These are phyloP conservation scores for Drosophila nigromelanica DNA, from an alignment of 1,140 invertebrate species.

Conservation along the genomic window DNA sequence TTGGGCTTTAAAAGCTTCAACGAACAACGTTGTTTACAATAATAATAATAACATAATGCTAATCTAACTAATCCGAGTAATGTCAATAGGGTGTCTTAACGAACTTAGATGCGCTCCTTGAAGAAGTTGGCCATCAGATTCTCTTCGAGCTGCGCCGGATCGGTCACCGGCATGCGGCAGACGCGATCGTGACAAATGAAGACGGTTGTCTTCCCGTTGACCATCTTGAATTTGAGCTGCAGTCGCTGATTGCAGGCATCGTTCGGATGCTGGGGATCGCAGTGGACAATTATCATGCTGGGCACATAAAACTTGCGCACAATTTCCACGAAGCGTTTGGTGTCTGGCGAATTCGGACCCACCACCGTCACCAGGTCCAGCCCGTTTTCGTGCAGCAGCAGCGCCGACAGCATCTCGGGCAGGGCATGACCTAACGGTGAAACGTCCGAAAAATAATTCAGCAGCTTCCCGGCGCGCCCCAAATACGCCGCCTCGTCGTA, in stretches of 20 bases:
- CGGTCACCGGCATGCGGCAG: constrained; percentile 91
- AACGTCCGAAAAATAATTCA: constrained; percentile 87
- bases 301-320: constrained; percentile 88
- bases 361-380: constrained; percentile 77
- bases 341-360: constrained; percentile 86
- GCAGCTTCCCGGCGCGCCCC: constrained; percentile 86
- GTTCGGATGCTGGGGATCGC: constrained; percentile 85
- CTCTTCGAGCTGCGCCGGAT: constrained; percentile 87
- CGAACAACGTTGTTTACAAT: constrained; percentile 29
- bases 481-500: constrained; percentile 83
- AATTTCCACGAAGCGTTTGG: constrained; percentile 88
- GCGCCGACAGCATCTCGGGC: constrained; percentile 91
- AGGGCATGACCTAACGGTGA: constrained; percentile 86
- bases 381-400: constrained; percentile 86
- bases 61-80: constrained; percentile 56
- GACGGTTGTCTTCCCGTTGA: constrained; percentile 87
- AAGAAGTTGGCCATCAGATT: constrained; percentile 85
- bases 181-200: constrained; percentile 92
- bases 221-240: constrained; percentile 83
- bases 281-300: constrained; percentile 88
- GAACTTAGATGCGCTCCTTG: constrained; percentile 53
- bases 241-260: constrained; percentile 64
- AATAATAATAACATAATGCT: constrained; percentile 27
- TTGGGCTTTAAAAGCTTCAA: constrained; percentile 62
- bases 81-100: constrained; percentile 9